These are phyloP conservation scores for Ornithoptera alexandrae DNA, from an alignment of 2,888 invertebrate genomes.

Conservation along the genomic window DNA sequence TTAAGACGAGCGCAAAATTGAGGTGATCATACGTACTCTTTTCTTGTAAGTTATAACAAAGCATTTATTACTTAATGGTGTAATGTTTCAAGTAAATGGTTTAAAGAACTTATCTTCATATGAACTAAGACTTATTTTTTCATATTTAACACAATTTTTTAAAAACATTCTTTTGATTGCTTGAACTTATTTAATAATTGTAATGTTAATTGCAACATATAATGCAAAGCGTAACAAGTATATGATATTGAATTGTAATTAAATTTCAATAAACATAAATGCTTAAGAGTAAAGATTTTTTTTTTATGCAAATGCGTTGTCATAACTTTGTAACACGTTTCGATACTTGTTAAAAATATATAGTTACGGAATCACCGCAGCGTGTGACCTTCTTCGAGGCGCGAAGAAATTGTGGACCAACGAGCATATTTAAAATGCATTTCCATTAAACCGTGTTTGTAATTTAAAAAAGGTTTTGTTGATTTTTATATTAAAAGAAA, in stretches of 20 bases:
- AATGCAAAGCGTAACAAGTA: background rate
- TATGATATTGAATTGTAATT: background rate
- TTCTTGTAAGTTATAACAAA: no score
- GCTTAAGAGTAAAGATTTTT: background rate
- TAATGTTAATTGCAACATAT: background rate
- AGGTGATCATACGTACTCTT: no score
- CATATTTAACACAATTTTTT: no score
- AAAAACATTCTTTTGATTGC: background rate
- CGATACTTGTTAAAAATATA: constrained; percentile 8
- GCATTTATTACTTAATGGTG: no score
- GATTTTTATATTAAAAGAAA: constrained; percentile 1
- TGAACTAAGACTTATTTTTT: no score
- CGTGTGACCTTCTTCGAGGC: constrained; percentile 7
- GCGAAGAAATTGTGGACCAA: constrained; percentile 9
- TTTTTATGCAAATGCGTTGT: background rate
- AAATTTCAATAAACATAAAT: background rate
- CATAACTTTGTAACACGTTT: background rate
- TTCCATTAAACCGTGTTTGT: background rate
- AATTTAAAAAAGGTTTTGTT: background rate
- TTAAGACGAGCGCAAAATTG: no score
- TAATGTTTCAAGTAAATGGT: no score
- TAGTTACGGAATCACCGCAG: constrained; percentile 9
- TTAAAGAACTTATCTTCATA: no score
- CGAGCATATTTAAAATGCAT: background rate
- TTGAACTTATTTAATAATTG: background rate